Evolutionary conservation across 2,888 invertebrate genomes (phyloP), one percentile per base, ranked within the genome.

Genomic region (Cataglyphis livida): DNA sequence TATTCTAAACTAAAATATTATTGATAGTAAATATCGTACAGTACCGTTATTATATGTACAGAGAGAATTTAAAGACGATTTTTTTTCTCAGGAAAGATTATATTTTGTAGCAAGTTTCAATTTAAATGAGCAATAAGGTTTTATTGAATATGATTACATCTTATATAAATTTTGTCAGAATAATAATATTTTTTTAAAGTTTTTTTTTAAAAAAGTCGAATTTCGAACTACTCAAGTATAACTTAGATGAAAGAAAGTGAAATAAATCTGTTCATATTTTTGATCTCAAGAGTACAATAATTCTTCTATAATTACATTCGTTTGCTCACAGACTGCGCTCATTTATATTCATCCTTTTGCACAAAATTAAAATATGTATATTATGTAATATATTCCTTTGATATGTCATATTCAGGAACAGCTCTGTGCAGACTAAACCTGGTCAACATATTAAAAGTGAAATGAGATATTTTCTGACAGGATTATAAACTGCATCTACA

Each of bases 281-380:
- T 65, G n/a, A n/a, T 38, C 15, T 28, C 65, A 15, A 38, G 28
- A 7, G 38, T 38, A 38, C 15, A 65, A 65, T 51, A 65, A 76
- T 65, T 38, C 32, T 64, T 51, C 6, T 48, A 10, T 76, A 54
- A 54, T 76, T 76, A 65, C 35, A 18, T 54, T 54, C 15, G 54
- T 15, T 65, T n/a, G 51, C 38, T 54, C 25, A 12, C 28, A 7
- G 21, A 32, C n/a, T n/a, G 32, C 35, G 35, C 35, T 65, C 65
- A 12, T 76, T 76, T 76, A 74, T 62, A 65, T 65, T 74, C 74
- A 74, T 74, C 65, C 44, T 54, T 54, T 76, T 54, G 18, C 38
- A 54, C 48, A 38, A 21, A 35, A 65, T 51, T 65, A 65, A 76
- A 65, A 65, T 76, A 65, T 76, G 51, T 64, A 61, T 65, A 25